Evolutionary conservation across 2,888 invertebrate genomes (phyloP).

Genomic region (Patella caerulea): DNA sequence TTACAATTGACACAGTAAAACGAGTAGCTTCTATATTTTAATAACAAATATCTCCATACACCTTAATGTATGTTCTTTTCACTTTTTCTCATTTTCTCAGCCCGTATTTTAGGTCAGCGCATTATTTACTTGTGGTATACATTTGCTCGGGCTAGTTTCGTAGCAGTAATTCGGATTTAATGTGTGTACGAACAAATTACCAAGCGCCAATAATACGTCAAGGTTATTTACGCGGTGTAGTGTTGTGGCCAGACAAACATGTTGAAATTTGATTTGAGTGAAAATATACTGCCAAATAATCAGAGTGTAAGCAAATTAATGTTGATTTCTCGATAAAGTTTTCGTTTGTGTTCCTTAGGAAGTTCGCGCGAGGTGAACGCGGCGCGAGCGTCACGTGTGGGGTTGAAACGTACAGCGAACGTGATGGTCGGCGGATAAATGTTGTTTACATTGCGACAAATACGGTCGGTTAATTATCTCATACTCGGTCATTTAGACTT

Average conservation of each 20-base stretch:
- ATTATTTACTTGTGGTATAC: no score
- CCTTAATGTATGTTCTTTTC: no score
- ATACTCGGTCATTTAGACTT: constrained; percentile 5
- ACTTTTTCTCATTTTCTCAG: no score
- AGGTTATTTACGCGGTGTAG: background rate
- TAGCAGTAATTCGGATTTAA: constrained; percentile 23
- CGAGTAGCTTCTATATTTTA: no score
- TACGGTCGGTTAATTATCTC: constrained; percentile 2
- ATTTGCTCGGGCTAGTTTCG: no score
- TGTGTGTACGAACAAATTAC: constrained; percentile 25
- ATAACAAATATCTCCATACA: no score
- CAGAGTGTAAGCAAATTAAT: constrained; percentile 19
- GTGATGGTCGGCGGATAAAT: background rate
- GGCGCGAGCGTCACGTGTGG: constrained; percentile 3
- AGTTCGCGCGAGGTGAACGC: constrained; percentile 1
- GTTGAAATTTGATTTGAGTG: constrained; percentile 25
- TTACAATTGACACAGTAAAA: no score
- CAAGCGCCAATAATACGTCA: constrained; percentile 12
- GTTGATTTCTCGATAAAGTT: constrained; percentile 12
- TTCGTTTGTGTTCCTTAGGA: constrained; percentile 22
- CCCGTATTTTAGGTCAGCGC: no score
- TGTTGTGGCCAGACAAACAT: constrained; percentile 22
- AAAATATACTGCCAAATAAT: constrained; percentile 16
- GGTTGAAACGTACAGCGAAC: constrained; percentile 5
- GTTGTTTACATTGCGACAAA: background rate